Evolutionary conservation across 1,140 invertebrate species (phyloP).

Genomic region (Rhizoglyphus robini): DNA sequence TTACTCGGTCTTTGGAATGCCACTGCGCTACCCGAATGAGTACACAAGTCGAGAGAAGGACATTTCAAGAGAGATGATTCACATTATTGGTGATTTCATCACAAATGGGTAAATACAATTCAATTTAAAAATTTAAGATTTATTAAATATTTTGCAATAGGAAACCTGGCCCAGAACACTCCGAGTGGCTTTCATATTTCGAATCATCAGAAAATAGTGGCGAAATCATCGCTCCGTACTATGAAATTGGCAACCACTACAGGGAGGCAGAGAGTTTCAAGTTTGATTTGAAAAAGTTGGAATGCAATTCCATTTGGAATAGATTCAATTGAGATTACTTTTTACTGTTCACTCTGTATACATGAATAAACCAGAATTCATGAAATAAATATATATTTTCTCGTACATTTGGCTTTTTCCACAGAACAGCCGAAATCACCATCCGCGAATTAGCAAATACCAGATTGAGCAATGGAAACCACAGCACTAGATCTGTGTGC

Average conservation of each 20-base stretch:
- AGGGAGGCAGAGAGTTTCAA: not conserved
- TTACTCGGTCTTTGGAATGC: conserved; percentile 82
- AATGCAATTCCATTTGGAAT: too few species aligned
- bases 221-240: not conserved
- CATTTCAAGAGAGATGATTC: conserved; percentile 72
- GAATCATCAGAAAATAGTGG: not conserved
- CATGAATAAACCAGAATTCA: too few species aligned
- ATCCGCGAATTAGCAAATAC: too few species aligned
- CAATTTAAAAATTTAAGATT: not conserved
- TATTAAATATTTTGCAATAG: not conserved
- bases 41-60: conserved; percentile 64
- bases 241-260: not conserved
- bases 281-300: not conserved
- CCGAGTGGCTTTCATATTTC: conserved; percentile 4
- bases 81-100: conserved; percentile 88
- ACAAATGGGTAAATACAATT: conserved; percentile 61
- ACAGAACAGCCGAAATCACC: too few species aligned
- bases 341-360: too few species aligned
- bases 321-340: too few species aligned
- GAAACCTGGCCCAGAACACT: not conserved
- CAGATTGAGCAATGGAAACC: too few species aligned
- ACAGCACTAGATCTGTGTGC: too few species aligned
- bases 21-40: conserved; percentile 57
- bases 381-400: too few species aligned
- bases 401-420: too few species aligned